Evolutionary conservation across 2,888 invertebrate genomes (phyloP), one percentile per base, ranked within the genome.

Genomic region (Eupeodes luniger): DNA sequence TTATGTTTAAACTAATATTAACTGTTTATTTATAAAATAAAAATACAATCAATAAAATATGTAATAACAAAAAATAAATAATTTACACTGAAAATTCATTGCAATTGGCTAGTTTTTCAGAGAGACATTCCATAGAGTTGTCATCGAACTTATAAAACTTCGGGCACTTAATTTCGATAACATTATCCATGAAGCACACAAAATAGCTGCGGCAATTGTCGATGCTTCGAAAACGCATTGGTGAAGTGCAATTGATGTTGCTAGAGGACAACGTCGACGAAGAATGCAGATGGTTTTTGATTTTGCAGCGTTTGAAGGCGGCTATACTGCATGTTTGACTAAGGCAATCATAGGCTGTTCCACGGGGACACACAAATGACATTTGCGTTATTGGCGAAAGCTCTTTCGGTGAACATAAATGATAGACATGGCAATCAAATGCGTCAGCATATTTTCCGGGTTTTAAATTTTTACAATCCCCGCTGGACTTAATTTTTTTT

Each of bases 101-200:
- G 47, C 90, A 90, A 66, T 78, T 64, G 61, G 90, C 90, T 5
- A 89, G 64, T 57, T 83, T 85, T 59, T 90, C 78, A 36, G 90
- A 90, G 5, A 90, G 47, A 66, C 90, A 90, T 44, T 90, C 87
- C 12, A 89, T 51, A 5, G 85, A 55, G 27, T 67, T 66, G 66
- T 90, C 89, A 70, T 90, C 90, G 72, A 90, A 90, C 47, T 89
- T 90, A 70, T 90, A 90, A 47, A 87, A 89, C 53, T 85, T 80
- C 1, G 90, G 90, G 85, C 90, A 90, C 69, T 86, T 90, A 64
- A 90, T 90, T 62, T 87, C 85, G 34, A 89, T 81, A 9, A 89
- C 85, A 59, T 90, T 84, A 44, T 90, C 89, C 34, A 83, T 78
- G 36, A 79, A 89, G 69, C 90, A 90, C 0, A 90, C 57, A 53